Conservation (phyloP, 2,797 vertebrate species). For the Microcaecilia unicolor region DNA sequence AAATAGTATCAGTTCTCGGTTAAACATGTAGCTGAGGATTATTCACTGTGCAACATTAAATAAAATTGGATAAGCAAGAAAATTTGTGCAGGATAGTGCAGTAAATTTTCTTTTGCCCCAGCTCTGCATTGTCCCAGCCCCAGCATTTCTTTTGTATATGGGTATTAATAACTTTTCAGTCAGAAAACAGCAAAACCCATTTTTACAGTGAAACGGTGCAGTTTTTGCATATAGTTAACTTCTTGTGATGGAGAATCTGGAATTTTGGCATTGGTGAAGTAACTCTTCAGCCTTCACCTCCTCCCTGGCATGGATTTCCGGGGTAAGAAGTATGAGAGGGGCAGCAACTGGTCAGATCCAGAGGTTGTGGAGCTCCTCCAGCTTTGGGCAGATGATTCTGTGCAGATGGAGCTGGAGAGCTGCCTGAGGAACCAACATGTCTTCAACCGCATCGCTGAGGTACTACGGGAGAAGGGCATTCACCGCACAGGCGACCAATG, state of each 20-base stretch:
- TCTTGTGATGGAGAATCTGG: neutral
- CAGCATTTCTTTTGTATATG: too few species aligned
- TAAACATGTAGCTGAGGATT: too few species aligned
- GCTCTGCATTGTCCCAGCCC: too few species aligned
- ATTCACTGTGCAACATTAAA: too few species aligned
- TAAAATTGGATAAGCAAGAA: too few species aligned
- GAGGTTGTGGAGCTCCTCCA: slow-evolving; percentile 82
- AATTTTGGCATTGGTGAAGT: neutral
- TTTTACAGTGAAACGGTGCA: too few species aligned
- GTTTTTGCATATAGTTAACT: neutral
- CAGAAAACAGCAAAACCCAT: too few species aligned
- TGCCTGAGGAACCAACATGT: slow-evolving; percentile 81
- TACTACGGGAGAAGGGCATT: slow-evolving; percentile 72
- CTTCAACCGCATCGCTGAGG: slow-evolving; percentile 78
- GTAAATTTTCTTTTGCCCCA: too few species aligned
- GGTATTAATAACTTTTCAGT: too few species aligned
- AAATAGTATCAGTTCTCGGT: too few species aligned
- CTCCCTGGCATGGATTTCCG: slow-evolving; percentile 67
- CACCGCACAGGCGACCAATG: slow-evolving; percentile 78
- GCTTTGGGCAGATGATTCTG: slow-evolving; percentile 76
- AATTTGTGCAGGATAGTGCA: too few species aligned
- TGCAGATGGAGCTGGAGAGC: slow-evolving; percentile 79
- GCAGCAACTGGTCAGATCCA: slow-evolving; percentile 84
- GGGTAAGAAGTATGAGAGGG: slow-evolving; percentile 75
- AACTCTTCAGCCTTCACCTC: too few species aligned